Percentiles rank a stretch among this genome's conserved stretches.
phyloP scores from a whole-genome alignment of 2,113 vertebrate species.

The Urocitellus parryii region DNA sequence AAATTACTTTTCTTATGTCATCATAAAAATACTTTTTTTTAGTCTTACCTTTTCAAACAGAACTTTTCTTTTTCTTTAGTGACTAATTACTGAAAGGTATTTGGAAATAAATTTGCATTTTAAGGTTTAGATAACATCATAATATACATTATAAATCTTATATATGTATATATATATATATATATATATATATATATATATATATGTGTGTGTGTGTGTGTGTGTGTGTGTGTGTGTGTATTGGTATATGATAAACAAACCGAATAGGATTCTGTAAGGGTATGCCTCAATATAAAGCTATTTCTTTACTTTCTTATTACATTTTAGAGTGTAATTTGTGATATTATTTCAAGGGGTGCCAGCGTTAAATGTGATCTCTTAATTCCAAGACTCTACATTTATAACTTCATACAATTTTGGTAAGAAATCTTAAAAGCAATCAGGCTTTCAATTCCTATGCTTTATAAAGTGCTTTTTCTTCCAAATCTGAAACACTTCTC shows the following conservation, averaged over 20 bases:
- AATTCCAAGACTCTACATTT: not conserved
- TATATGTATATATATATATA: not conserved
- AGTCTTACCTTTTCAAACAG: not conserved
- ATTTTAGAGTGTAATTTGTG: not conserved
- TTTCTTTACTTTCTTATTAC: not conserved
- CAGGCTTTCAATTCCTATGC: not conserved
- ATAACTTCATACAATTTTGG: not conserved
- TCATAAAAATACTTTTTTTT: not conserved
- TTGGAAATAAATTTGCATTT: not conserved
- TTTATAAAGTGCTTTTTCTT: not conserved
- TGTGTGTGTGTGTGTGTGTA: too few relatives aligned
- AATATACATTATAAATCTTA: not conserved
- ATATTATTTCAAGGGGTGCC: not conserved
- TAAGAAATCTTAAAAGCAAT: not conserved
- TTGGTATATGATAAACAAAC: not conserved
- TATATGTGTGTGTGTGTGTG: too few relatives aligned
- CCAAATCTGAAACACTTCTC: not conserved
- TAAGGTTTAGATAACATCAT: not conserved
- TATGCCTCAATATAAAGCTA: not conserved
- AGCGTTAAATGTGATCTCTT: not conserved
- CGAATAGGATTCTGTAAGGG: not conserved
- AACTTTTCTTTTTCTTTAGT: not conserved
- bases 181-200: too few relatives aligned
- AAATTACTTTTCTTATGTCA: not conserved
- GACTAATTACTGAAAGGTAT: not conserved